These are phyloP conservation scores for Plodia interpunctella DNA, from an alignment of 1,140 invertebrate species.

Conservation along the genomic window DNA sequence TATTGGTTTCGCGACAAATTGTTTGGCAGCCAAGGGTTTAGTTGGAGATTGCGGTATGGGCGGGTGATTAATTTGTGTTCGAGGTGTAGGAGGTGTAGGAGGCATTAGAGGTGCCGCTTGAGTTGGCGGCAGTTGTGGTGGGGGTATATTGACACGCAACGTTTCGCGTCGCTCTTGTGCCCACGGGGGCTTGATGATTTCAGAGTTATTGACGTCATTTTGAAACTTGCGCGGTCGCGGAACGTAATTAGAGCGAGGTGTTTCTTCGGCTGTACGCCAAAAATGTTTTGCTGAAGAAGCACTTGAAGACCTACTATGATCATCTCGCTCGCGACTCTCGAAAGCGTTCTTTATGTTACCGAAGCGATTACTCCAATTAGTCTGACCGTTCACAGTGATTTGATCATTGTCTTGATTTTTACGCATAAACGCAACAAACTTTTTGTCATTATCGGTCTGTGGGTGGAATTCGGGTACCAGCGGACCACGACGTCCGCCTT, in stretches of 20 bases:
- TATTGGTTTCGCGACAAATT: constrained; percentile 76
- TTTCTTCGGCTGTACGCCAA: constrained; percentile 78
- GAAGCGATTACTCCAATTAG: constrained; percentile 88
- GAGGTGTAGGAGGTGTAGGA: constrained; percentile 16
- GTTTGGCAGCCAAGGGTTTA: constrained; percentile 54
- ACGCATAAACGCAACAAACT: constrained; percentile 89
- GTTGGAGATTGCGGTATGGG: constrained; percentile 59
- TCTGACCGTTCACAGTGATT: constrained; percentile 41
- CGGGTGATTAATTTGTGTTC: constrained; percentile 41
- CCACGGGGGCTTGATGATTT: constrained; percentile 58
- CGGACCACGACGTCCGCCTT: constrained; percentile 44
- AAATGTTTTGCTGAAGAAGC: constrained; percentile 75
- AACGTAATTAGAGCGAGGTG: constrained; percentile 18
- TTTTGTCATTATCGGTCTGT: constrained; percentile 90
- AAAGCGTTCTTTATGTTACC: constrained; percentile 92
- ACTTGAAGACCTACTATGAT: constrained; percentile 52
- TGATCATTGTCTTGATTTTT: constrained; percentile 79
- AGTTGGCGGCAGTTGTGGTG: constrained; percentile 50
- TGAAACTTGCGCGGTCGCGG: constrained; percentile 42
- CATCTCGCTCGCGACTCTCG: constrained; percentile 74
- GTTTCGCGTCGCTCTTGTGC: constrained; percentile 48
- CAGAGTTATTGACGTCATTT: constrained; percentile 32
- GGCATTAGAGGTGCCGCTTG: constrained; percentile 22
- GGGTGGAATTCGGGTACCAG: constrained; percentile 83
- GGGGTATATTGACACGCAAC: constrained; percentile 31